A percentile compares a stretch with the other conserved stretches of the same genome.
Evolutionary conservation across 1,140 invertebrate species (phyloP).

Genomic region (Hycleus phaleratus): DNA sequence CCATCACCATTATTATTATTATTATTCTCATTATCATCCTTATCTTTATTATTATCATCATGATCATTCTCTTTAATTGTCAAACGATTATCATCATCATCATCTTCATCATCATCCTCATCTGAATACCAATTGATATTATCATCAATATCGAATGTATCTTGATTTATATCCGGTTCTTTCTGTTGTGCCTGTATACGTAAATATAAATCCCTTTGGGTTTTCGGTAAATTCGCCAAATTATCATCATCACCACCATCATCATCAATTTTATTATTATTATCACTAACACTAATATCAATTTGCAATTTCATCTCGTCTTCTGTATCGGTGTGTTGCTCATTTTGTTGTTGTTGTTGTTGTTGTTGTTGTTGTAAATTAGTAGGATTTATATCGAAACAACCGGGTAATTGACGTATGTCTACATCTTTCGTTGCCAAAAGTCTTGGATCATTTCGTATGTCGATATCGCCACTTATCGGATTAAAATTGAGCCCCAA

Average conservation of each 20-base stretch:
- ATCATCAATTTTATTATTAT: too few species aligned
- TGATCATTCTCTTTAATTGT: conserved; percentile 37
- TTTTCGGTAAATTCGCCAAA: conserved; percentile 52
- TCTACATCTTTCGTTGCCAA: conserved; percentile 42
- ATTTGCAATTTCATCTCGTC: conserved; percentile 20
- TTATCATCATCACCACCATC: conserved; percentile 23
- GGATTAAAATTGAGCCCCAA: conserved; percentile 6
- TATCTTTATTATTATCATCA: conserved; percentile 26
- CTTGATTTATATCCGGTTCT: conserved; percentile 44
- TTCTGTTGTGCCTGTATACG: conserved; percentile 62
- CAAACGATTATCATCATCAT: conserved; percentile 31
- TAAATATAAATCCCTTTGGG: conserved; percentile 58
- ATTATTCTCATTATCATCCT: conserved; percentile 1
- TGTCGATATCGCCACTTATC: conserved; percentile 12
- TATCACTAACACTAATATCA: conserved; percentile 14
- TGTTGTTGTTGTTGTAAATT: conserved; percentile 38
- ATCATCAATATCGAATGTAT: conserved; percentile 52
- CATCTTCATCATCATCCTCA: conserved; percentile 54
- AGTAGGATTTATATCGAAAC: conserved; percentile 30
- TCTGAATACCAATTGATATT: conserved; percentile 74
- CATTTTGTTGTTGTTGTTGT: conserved; percentile 19
- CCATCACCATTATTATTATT: conserved; percentile 11
- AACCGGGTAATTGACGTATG: conserved; percentile 37
- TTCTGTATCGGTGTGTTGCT: neutral
- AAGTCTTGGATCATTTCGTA: conserved; percentile 6